Conservation (phyloP, 2,888 invertebrate species). For the Brachyopa scutellaris region DNA sequence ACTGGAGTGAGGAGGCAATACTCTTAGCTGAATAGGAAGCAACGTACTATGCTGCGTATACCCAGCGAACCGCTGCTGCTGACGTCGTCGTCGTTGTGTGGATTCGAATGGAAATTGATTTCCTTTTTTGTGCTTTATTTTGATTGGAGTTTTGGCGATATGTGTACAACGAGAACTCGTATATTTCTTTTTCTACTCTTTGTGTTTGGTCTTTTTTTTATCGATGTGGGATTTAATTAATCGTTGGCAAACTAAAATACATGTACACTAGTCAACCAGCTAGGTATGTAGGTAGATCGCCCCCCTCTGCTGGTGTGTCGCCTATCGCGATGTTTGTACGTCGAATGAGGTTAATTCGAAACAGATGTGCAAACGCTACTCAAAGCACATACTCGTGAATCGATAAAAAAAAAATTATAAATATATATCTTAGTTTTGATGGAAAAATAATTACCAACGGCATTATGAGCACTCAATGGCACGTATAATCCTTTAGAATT, state of each 20-base stretch:
- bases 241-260: constrained; percentile 42
- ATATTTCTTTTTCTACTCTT: not conserved
- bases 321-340: constrained; percentile 40
- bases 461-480: constrained; percentile 55
- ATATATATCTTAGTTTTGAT: constrained; percentile 53
- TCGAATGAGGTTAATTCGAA: constrained; percentile 64
- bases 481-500: constrained; percentile 34
- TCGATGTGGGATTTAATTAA: constrained; percentile 66
- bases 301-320: too few species aligned
- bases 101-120: constrained; percentile 52
- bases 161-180: too few species aligned
- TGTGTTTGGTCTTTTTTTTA: constrained; percentile 27
- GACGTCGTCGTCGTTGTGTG: constrained; percentile 9
- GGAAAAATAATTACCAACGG: constrained; percentile 62
- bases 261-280: not conserved
- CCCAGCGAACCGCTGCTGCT: not conserved
- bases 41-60: not conserved
- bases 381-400: constrained; percentile 33
- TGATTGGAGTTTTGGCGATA: constrained; percentile 48
- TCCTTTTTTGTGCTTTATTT: constrained; percentile 34
- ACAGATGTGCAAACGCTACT: constrained; percentile 58
- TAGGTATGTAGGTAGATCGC: too few species aligned
- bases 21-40: not conserved
- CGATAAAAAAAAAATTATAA: constrained; percentile 45
- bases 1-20: not conserved